Conservation (phyloP, 2,797 vertebrate genomes). For the Trichosurus vulpecula region DNA sequence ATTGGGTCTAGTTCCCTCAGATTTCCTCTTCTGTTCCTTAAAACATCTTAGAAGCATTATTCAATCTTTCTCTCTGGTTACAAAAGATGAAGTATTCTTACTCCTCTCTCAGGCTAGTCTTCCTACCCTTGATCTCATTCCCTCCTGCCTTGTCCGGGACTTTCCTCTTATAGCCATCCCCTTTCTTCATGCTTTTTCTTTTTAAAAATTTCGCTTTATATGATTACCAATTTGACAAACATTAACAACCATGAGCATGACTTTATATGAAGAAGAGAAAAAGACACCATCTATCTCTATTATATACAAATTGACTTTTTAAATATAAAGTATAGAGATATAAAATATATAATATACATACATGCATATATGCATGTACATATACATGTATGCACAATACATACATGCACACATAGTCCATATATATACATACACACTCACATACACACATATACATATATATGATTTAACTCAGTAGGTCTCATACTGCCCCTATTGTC, state of each 20-base stretch:
- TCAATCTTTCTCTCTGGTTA: background rate
- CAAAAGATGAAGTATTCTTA: background rate
- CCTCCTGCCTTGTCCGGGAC: background rate
- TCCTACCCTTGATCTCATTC: background rate
- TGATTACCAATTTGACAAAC: background rate
- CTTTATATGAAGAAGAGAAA: background rate
- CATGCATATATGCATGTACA: background rate
- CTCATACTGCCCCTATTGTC: background rate
- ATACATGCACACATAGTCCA: background rate
- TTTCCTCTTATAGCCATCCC: background rate
- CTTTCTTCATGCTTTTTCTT: background rate
- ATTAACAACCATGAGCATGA: background rate
- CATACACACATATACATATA: background rate
- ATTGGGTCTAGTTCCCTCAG: background rate
- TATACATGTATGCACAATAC: background rate
- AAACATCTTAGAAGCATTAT: background rate
- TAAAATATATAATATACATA: background rate
- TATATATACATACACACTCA: no score
- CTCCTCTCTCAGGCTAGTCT: background rate
- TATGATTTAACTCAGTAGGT: background rate
- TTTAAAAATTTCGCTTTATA: background rate
- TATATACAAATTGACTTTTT: background rate
- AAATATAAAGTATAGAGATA: background rate
- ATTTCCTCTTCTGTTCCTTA: background rate
- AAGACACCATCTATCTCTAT: background rate